Conservation (phyloP, 2,888 invertebrate species). For the Scaeva pyrastri region DNA sequence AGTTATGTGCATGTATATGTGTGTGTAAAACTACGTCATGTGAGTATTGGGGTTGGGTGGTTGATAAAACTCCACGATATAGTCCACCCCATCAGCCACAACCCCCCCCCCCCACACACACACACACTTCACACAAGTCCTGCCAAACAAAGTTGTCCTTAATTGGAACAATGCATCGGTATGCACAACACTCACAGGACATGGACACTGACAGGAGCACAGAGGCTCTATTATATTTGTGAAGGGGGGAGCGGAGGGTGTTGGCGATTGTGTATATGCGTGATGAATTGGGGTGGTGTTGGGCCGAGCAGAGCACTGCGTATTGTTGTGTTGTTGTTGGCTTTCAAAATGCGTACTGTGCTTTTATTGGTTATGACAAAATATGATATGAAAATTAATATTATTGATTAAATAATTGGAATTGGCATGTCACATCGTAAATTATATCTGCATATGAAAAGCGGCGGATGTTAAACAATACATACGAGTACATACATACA, state of each 20-base stretch:
- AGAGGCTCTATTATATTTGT: background rate
- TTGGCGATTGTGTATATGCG: constrained; percentile 15
- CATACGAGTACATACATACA: background rate
- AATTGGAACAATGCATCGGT: constrained; percentile 75
- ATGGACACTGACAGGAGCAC: constrained; percentile 43
- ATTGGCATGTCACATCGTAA: constrained; percentile 82
- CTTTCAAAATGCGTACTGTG: constrained; percentile 78
- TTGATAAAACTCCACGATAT: constrained; percentile 10
- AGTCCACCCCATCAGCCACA: no score
- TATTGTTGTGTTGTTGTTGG: background rate
- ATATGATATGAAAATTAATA: constrained; percentile 84
- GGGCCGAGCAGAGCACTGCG: no score
- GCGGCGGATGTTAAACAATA: constrained; percentile 70
- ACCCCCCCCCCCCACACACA: no score
- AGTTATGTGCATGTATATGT: background rate
- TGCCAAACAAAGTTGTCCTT: constrained; percentile 64
- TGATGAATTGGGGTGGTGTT: constrained; percentile 23
- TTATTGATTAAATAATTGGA: constrained; percentile 84
- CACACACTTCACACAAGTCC: constrained; percentile 25
- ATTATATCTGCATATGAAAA: constrained; percentile 78
- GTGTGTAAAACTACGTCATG: background rate
- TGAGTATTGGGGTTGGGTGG: background rate
- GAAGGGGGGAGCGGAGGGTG: no score
- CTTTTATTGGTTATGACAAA: constrained; percentile 84
- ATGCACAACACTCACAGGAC: constrained; percentile 68